Percentiles rank a stretch among this genome's conserved stretches.
Evolutionary conservation across 2,113 vertebrate species (phyloP).

Genomic region (Gadus chalcogrammus): DNA sequence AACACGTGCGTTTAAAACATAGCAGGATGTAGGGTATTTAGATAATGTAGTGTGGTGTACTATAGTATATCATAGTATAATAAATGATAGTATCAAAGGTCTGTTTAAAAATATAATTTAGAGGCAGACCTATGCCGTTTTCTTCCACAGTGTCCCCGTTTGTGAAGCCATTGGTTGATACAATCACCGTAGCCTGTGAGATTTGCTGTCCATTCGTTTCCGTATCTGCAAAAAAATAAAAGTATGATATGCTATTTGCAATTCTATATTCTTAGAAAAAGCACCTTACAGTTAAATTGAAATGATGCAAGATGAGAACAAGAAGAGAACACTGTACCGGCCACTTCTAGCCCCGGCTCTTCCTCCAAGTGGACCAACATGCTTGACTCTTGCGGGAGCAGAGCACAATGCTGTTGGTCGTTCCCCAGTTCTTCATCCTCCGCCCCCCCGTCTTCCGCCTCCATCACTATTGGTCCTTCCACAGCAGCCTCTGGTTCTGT

Average conservation of each 20-base stretch:
- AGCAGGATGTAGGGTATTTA: too few relatives aligned
- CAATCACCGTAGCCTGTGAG: constrained; percentile 31
- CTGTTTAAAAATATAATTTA: not conserved
- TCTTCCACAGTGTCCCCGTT: constrained; percentile 42
- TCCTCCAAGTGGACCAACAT: constrained; percentile 37
- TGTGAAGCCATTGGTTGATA: constrained; percentile 51
- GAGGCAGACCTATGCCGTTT: constrained; percentile 58
- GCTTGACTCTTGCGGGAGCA: constrained; percentile 24
- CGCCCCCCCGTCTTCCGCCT: constrained; percentile 25
- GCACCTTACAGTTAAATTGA: too few relatives aligned
- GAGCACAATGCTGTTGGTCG: constrained; percentile 37
- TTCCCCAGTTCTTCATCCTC: constrained; percentile 30
- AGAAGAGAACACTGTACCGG: constrained; percentile 31
- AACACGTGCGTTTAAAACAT: too few relatives aligned
- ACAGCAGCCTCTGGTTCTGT: constrained; percentile 12
- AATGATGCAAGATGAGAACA: not conserved
- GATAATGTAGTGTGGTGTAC: not conserved
- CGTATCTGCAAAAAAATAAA: constrained; percentile 29
- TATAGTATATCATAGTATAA: not conserved
- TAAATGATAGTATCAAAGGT: not conserved
- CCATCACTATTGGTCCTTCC: not conserved
- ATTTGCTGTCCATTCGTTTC: constrained; percentile 40
- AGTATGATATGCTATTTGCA: too few relatives aligned
- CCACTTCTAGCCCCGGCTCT: constrained; percentile 38
- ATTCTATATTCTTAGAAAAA: too few relatives aligned